Base-by-base conservation (phyloP, 1,140 invertebrate genomes). In the Latrodectus geometricus region DNA sequence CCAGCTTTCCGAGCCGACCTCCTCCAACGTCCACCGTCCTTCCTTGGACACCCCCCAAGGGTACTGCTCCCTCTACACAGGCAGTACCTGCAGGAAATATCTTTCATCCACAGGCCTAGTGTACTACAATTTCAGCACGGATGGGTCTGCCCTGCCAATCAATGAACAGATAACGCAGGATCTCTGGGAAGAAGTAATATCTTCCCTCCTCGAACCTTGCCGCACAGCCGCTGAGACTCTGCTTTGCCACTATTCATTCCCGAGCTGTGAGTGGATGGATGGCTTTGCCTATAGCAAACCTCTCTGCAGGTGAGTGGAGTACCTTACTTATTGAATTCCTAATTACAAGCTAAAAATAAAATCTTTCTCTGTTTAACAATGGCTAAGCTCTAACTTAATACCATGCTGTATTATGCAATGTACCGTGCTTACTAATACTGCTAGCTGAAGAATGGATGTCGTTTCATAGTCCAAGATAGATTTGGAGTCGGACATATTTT, bases 201-300 rank as follows among this genome's bases (percentile, higher is more conserved):
- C 93, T 35, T 94, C 94, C 73, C 92, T 97, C 11, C 93, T 93
- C 72, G 95, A 96, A 88, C 95, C 96, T 72, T 98, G 97, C 92
- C 92, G 95, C 75, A 94, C 93, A 88, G 95, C 95, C 74, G 97
- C 97, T 54, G 96, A 97, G 92, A 95, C 95, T 91, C 92, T 98
- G 89, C 92, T 98, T 9, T 98, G 97, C 91, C 93, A 95, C 79
- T 97, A 97, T 92, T 96, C 96, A 12, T 98, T 98, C 92, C 97
- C 97, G 7, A 94, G 95, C 90, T 98, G 97, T 90, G 92, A 94
- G 70, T 90, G 94, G 88, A 93, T 93, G 14, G 86, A 89, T 89
- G 93, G 93, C 11, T 76, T 86, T 35, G 88, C 89, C 17, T 70
- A 75, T 49, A 77, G 80, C 49, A 88, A 88, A 23, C 87, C 86